These are phyloP conservation scores for Eurystomus gularis DNA, from an alignment of 2,113 vertebrate genomes.

Conservation along the genomic window DNA sequence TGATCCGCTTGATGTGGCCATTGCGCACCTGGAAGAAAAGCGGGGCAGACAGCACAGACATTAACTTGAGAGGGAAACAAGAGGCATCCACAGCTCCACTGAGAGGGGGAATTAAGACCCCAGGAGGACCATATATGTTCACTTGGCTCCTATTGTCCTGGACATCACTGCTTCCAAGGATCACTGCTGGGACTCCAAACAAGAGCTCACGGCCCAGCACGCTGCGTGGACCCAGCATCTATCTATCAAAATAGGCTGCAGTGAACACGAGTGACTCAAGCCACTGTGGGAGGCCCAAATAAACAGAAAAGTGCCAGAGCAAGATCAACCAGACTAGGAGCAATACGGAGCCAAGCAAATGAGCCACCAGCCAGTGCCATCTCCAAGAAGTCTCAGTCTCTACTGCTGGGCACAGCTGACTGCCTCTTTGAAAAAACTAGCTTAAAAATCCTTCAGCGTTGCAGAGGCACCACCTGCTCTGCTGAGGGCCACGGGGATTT, in stretches of 20 bases:
- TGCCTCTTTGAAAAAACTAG: neutral
- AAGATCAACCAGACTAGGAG: neutral
- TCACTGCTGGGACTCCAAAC: neutral
- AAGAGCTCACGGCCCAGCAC: neutral
- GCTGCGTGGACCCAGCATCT: rapidly evolving
- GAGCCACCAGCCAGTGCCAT: neutral
- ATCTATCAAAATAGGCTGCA: neutral
- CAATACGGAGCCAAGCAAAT: neutral
- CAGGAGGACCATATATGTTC: neutral
- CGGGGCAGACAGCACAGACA: neutral
- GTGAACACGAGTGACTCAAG: neutral
- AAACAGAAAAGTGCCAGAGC: neutral
- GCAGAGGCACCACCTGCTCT: neutral
- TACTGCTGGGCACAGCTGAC: neutral
- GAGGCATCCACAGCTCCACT: neutral
- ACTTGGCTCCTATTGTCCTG: neutral
- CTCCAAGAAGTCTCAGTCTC: neutral
- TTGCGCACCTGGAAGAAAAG: constrained; percentile 84
- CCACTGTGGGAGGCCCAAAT: neutral
- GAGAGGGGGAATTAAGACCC: neutral
- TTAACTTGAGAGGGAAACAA: neutral
- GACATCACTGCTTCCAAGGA: neutral
- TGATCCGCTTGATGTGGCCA: constrained; percentile 93
- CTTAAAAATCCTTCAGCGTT: neutral
- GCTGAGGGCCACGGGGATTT: neutral